phyloP scores from a whole-genome alignment of 1,140 invertebrate genomes.

The Drosophila biarmipes region DNA sequence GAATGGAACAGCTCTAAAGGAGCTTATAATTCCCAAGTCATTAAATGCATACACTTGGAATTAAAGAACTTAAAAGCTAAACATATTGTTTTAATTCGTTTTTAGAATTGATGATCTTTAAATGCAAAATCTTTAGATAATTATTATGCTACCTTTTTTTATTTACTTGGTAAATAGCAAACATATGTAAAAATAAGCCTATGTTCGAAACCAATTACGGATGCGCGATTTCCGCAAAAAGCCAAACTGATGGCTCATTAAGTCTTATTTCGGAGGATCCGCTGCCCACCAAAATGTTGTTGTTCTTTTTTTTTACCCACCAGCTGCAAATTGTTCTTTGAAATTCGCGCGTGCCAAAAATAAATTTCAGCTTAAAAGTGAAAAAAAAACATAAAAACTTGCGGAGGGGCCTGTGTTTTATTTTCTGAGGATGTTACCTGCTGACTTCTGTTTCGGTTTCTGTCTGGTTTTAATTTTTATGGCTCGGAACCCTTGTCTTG shows the following conservation, averaged over 20 bases:
- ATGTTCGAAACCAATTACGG: neutral
- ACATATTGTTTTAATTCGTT: neutral
- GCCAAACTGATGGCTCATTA: slow-evolving; percentile 2
- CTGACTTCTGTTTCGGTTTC: slow-evolving; percentile 40
- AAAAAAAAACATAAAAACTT: slow-evolving; percentile 11
- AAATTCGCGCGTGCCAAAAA: slow-evolving; percentile 50
- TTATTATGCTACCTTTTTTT: neutral
- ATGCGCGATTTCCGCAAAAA: neutral
- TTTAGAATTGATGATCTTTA: too few relatives aligned
- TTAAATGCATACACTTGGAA: too few relatives aligned
- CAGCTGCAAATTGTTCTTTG: slow-evolving; percentile 38
- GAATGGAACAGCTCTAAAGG: neutral
- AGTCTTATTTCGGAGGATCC: slow-evolving; percentile 2
- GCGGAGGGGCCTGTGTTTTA: slow-evolving; percentile 4
- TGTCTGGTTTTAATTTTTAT: slow-evolving; percentile 16
- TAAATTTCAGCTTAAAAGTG: slow-evolving; percentile 37
- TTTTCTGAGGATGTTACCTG: slow-evolving; percentile 40
- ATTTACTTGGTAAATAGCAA: neutral
- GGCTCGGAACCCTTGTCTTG: slow-evolving; percentile 30
- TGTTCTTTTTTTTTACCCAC: slow-evolving; percentile 1
- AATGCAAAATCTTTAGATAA: too few relatives aligned
- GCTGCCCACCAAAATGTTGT: slow-evolving; percentile 13
- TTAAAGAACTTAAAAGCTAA: too few relatives aligned
- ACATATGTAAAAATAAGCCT: neutral
- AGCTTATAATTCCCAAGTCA: neutral